These are phyloP conservation scores for Cinclus cinclus DNA, from an alignment of 2,113 vertebrate species.

Conservation along the genomic window DNA sequence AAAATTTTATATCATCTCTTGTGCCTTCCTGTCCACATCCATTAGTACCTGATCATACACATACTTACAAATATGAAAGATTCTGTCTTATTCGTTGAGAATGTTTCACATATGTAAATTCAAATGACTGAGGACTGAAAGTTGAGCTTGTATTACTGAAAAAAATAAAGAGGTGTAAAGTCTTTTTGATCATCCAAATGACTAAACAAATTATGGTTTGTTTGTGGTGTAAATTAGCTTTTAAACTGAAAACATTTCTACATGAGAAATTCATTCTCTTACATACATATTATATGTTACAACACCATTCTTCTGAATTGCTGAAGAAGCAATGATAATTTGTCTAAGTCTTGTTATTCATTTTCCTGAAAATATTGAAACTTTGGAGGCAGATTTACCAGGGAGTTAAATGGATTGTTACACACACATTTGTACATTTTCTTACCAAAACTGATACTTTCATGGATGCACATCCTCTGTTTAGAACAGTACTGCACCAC, in stretches of 20 bases:
- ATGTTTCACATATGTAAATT: neutral
- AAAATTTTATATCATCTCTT: neutral
- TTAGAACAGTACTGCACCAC: neutral
- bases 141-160: neutral
- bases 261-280: neutral
- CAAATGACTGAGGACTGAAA: neutral
- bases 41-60: neutral
- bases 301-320: neutral
- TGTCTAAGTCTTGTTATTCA: neutral
- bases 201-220: neutral
- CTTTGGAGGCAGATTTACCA: neutral
- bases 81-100: neutral
- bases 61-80: neutral
- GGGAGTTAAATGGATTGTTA: too few relatives aligned
- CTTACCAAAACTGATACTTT: neutral
- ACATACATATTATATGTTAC: neutral
- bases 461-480: accelerated
- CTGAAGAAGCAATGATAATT: neutral
- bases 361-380: neutral
- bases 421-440: neutral
- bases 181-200: neutral
- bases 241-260: neutral
- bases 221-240: neutral
- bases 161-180: neutral
- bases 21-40: neutral